Evolutionary conservation across 2,113 vertebrate species (phyloP).

Genomic region (Apteryx mantelli): DNA sequence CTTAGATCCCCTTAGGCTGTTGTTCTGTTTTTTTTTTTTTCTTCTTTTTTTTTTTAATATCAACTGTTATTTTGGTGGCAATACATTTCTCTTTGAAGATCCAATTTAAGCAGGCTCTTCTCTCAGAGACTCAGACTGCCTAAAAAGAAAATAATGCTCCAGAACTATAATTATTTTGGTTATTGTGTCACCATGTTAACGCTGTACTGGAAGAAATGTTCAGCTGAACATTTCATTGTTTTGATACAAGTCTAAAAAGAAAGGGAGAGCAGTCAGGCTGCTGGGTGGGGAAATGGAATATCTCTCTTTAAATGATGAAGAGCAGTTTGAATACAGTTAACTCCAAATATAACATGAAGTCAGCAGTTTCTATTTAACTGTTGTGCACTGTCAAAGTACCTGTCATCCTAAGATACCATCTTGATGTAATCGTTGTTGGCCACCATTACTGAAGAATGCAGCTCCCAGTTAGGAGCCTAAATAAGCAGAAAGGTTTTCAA

Average conservation of each 20-base stretch:
- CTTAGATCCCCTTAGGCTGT: constrained; percentile 22
- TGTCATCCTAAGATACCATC: not conserved
- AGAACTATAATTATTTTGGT: constrained; percentile 44
- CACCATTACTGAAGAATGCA: not conserved
- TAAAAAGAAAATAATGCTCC: constrained; percentile 33
- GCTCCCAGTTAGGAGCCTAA: not conserved
- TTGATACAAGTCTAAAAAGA: not conserved
- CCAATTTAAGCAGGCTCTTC: constrained; percentile 5
- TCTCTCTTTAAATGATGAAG: not conserved
- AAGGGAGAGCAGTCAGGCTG: not conserved
- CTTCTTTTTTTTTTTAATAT: not conserved
- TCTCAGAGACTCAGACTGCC: not conserved
- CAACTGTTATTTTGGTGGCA: constrained; percentile 35
- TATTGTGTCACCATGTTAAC: constrained; percentile 21
- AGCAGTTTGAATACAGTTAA: not conserved
- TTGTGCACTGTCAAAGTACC: not conserved
- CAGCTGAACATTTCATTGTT: not conserved
- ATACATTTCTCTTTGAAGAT: constrained; percentile 59
- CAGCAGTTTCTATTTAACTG: not conserved
- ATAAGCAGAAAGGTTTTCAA: not conserved
- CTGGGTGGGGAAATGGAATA: not conserved
- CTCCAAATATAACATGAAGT: not conserved
- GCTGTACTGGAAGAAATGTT: not conserved
- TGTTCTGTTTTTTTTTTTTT: not conserved
- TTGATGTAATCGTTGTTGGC: not conserved